Percentiles rank a stretch among this genome's conserved stretches.
Conservation (phyloP, 2,888 invertebrate species). For the Thyatira batis region DNA sequence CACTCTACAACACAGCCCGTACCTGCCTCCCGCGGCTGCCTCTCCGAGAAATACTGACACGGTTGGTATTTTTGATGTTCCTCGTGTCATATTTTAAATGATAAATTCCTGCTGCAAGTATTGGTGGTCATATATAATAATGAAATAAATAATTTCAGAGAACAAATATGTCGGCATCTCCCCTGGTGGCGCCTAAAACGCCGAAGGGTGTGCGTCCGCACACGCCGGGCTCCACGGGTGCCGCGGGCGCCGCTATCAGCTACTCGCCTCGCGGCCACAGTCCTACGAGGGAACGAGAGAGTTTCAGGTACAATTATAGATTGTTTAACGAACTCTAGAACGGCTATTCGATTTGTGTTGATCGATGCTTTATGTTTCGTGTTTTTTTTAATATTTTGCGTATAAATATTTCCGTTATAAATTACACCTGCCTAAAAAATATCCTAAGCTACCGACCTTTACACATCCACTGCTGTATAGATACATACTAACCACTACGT, state of each 20-base stretch:
- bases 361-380: neutral
- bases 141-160: slow-evolving; percentile 52
- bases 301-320: slow-evolving; percentile 94
- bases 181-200: slow-evolving; percentile 77
- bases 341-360: too few species aligned
- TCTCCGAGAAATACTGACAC: slow-evolving; percentile 84
- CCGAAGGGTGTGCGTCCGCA: slow-evolving; percentile 75
- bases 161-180: slow-evolving; percentile 73
- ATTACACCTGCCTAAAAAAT: too few species aligned
- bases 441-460: too few species aligned
- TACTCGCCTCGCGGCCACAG: slow-evolving; percentile 91
- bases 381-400: neutral
- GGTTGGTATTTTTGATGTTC: slow-evolving; percentile 40
- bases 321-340: too few species aligned
- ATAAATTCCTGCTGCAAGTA: too few species aligned
- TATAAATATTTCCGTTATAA: too few species aligned
- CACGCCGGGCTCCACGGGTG: slow-evolving; percentile 72
- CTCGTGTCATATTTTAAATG: neutral
- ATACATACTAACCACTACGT: too few species aligned
- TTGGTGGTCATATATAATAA: too few species aligned
- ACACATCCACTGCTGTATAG: too few species aligned
- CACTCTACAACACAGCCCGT: slow-evolving; percentile 87
- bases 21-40: slow-evolving; percentile 85
- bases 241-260: slow-evolving; percentile 74
- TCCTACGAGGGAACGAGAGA: slow-evolving; percentile 91